Evolutionary conservation across 2,888 invertebrate genomes (phyloP), one percentile per base, ranked within the genome.

Genomic region (Polyploca ridens): DNA sequence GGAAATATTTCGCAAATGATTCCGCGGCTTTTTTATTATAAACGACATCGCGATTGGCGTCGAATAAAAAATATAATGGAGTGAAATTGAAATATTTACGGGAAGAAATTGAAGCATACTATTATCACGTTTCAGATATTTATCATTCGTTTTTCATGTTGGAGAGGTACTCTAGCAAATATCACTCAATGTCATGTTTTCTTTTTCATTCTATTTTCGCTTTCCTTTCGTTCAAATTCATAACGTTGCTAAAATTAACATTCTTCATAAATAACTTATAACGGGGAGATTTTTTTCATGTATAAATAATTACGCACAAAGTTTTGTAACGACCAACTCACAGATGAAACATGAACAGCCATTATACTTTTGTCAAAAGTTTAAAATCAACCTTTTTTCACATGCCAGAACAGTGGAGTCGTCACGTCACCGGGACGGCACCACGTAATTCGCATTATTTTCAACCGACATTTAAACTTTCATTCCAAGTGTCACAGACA

Each of bases 381-480:
- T n/a, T 63, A n/a, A 60, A 66, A 16, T 58, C 58, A 69, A 69
- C 65, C 54, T 54, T 68, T 68, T 66, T 64, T 69, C 65, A 41
- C 19, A 61, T 61, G 67, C 59, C 63, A 62, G 69, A 71, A 74
- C 70, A 75, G 72, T 70, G 71, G 67, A 69, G 72, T 72, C 74
- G 78, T 77, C 74, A 77, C 78, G 68, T 77, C 76, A 70, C 46
- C 63, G 68, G 72, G 77, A 27, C 27, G 27, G 27, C 1, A 73
- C 81, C 86, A 89, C 88, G 90, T 89, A 86, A 84, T 84, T 77
- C 84, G 81, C 87, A 89, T 90, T 87, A 88, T 86, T 90, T 86
- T 79, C 81, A 75, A 81, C 77, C 78, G 83, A 85, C 90, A 85
- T 91, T 91, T 90, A 91, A 91, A 92, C 87, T 90, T 91, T 90